A percentile compares a stretch with the other conserved stretches of the same genome.
Conservation (phyloP, 2,888 invertebrate species). For the Linnaemya vulpina region DNA sequence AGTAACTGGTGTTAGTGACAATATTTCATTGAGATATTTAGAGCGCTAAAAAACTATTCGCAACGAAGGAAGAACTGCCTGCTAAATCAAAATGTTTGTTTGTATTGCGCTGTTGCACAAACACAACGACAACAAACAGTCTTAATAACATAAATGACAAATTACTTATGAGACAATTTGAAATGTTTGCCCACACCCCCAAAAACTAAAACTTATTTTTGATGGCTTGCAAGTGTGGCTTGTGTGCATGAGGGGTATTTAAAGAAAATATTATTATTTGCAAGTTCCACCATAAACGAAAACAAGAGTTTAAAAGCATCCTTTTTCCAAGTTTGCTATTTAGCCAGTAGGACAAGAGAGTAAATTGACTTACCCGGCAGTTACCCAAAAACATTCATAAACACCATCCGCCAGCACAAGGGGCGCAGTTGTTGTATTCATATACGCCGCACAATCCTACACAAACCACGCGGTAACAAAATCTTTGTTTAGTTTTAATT, state of each 20-base stretch:
- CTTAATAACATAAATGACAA: conserved; percentile 74
- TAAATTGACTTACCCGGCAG: conserved; percentile 41
- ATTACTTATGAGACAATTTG: conserved; percentile 73
- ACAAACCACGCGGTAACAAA: not conserved
- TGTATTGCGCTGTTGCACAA: not conserved
- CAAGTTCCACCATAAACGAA: conserved; percentile 68
- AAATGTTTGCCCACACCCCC: conserved; percentile 32
- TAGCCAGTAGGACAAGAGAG: conserved; percentile 11
- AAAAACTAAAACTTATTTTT: conserved; percentile 1
- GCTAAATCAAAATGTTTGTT: not conserved
- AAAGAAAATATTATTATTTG: conserved; percentile 34
- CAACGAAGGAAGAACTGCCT: not conserved
- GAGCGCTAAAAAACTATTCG: not conserved
- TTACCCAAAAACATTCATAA: no score
- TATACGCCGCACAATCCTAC: not conserved
- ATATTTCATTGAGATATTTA: conserved; percentile 6
- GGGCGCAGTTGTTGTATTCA: not conserved
- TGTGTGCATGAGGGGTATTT: conserved; percentile 1
- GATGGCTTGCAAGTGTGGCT: no score
- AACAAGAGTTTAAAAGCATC: conserved; percentile 5
- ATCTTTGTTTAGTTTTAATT: conserved; percentile 37
- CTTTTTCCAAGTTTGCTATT: not conserved
- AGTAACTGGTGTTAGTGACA: conserved; percentile 67
- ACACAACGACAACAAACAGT: not conserved
- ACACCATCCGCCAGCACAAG: no score